Evolutionary conservation across 2,113 vertebrate genomes (phyloP).

Genomic region (Odocoileus hemionus): DNA sequence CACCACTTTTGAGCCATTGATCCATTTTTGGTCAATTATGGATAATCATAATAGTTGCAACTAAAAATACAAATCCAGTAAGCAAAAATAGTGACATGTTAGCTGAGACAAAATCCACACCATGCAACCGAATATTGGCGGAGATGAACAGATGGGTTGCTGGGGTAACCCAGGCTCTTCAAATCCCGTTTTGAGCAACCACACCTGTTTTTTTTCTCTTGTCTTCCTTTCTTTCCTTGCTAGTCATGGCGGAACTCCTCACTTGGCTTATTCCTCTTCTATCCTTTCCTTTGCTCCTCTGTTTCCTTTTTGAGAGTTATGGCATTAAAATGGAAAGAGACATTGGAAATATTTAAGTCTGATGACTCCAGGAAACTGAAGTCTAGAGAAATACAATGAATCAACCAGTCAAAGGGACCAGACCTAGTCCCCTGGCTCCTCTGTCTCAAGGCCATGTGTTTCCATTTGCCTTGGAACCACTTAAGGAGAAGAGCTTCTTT

Average conservation of each 20-base stretch:
- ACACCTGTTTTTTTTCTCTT: not conserved
- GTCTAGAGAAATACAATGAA: not conserved
- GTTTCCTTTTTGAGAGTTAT: conserved; percentile 15
- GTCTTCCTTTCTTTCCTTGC: not conserved
- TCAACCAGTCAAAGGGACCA: not conserved
- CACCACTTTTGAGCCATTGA: not conserved
- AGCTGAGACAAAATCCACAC: not conserved
- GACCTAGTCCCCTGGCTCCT: not conserved
- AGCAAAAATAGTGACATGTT: not conserved
- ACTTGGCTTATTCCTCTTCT: not conserved
- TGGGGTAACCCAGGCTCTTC: not conserved
- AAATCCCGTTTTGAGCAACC: not conserved
- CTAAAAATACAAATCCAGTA: not conserved
- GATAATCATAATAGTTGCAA: not conserved
- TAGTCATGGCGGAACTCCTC: not conserved
- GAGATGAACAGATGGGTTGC: not conserved
- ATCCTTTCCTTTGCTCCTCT: not conserved
- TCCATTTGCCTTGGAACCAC: not conserved
- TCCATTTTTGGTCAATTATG: not conserved
- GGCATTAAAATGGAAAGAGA: not conserved
- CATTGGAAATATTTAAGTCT: not conserved
- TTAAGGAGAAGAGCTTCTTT: not conserved
- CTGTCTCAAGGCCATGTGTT: not conserved
- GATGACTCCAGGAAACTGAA: conserved; percentile 4
- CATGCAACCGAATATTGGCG: not conserved